Conservation (phyloP, 1,140 invertebrate genomes). For the Wasmannia auropunctata region DNA sequence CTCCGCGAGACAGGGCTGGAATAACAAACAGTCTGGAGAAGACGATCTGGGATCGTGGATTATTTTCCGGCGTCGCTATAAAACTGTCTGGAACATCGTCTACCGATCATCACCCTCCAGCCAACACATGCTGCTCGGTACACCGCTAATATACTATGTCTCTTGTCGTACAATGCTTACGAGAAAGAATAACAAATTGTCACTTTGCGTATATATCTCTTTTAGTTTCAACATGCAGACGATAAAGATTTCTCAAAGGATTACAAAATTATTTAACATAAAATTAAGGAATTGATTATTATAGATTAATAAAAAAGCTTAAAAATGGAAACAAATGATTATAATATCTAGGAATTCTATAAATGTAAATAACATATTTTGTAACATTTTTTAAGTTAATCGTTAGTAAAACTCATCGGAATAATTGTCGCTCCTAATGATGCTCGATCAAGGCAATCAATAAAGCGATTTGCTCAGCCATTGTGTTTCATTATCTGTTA, state of each 20-base stretch:
- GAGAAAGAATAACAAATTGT: slow-evolving; percentile 59
- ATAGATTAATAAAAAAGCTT: neutral
- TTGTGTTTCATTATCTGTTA: slow-evolving; percentile 30
- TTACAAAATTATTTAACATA: neutral
- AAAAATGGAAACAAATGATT: neutral
- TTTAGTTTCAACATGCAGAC: neutral
- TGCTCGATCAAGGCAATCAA: neutral
- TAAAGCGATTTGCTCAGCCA: neutral
- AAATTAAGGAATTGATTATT: neutral
- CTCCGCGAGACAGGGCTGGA: slow-evolving; percentile 54
- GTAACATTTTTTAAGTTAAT: neutral
- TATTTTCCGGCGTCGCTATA: slow-evolving; percentile 71
- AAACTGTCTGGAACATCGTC: slow-evolving; percentile 71
- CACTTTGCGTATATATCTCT: neutral
- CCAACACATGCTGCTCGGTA: slow-evolving; percentile 30
- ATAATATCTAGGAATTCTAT: neutral
- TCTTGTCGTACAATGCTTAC: slow-evolving; percentile 57
- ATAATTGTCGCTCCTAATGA: neutral
- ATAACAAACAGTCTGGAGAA: slow-evolving; percentile 69
- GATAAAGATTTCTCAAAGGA: neutral
- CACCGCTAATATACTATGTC: slow-evolving; percentile 55
- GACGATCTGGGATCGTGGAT: slow-evolving; percentile 58
- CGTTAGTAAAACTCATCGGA: neutral
- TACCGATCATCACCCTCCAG: slow-evolving; percentile 61
- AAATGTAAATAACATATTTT: neutral